phyloP scores from a whole-genome alignment of 2,888 invertebrate species.

The Dendrolimus pini region DNA sequence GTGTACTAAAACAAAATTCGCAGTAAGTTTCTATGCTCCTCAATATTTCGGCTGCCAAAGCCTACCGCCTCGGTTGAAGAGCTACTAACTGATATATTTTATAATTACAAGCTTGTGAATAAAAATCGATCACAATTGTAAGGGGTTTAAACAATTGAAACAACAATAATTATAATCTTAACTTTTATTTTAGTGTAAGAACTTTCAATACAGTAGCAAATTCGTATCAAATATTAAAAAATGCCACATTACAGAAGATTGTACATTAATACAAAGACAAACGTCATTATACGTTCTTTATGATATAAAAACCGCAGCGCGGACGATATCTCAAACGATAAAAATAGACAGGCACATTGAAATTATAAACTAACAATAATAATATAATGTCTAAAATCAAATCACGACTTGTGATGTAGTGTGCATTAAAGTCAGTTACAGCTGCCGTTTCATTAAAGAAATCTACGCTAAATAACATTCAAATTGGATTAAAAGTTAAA shows the following conservation, averaged over 20 bases:
- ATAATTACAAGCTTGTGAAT: too few relatives aligned
- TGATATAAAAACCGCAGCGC: conserved; percentile 14
- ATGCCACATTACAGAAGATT: conserved; percentile 57
- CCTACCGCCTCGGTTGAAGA: too few relatives aligned
- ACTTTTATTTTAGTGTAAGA: conserved; percentile 67
- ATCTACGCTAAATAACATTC: conserved; percentile 15
- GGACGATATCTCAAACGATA: conserved; percentile 13
- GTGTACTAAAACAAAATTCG: too few relatives aligned
- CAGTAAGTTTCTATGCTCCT: too few relatives aligned
- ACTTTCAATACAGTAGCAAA: conserved; percentile 62
- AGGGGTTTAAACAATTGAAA: conserved; percentile 1
- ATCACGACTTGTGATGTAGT: conserved; percentile 65
- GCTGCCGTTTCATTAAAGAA: conserved; percentile 36
- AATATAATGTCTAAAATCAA: conserved; percentile 37
- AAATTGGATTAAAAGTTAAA: conserved; percentile 16
- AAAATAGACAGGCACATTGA: conserved; percentile 55
- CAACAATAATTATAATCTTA: conserved; percentile 40
- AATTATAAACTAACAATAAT: conserved; percentile 47
- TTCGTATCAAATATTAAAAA: conserved; percentile 70
- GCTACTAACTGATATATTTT: too few relatives aligned
- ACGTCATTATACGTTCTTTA: conserved; percentile 1
- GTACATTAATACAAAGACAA: conserved; percentile 48
- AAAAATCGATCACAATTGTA: neutral
- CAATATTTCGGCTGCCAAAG: too few relatives aligned
- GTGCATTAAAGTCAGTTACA: conserved; percentile 23